Base-by-base conservation (phyloP, 2,888 invertebrate genomes). In the Arge pagana region DNA sequence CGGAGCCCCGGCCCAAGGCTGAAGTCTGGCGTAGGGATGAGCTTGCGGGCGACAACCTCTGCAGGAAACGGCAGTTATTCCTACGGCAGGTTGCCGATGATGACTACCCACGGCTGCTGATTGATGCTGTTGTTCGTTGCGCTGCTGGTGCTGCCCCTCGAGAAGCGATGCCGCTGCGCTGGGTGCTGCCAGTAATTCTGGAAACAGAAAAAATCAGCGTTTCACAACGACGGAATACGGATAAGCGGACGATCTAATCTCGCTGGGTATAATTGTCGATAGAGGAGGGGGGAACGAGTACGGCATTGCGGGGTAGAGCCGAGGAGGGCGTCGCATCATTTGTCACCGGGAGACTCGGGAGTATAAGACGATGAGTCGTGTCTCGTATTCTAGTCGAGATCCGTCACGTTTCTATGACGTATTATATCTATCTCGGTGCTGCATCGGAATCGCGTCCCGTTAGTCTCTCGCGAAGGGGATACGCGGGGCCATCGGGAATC, bases 1-100 rank as follows among this genome's bases (percentile, higher is more conserved):
- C 15, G 19, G 41, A 3, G 35, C 42, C 10, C 42, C 31, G 6
- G 50, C 50, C 50, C 50, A 50, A 18, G 50, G 50, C 31, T 50
- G 50, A 6, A 50, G 26, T 3, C 42, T 28, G 7, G 50, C 50
- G 50, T 50, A 50, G 11, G 50, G 50, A 19, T 50, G 42, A 8
- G 49, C 39, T 39, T 49, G 49, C 2, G 50, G 42, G 19, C 50
- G 50, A 41, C 50, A 50, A 19, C 41, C 50, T n/a, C 50, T 21
- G 42, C 50, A 50, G 15, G 50, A 50, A 13, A 50, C 42, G 4
- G 50, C 50, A 19, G 42, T 42, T 41, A 50, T 42, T 21, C 50
- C 50, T 4, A 50, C 50, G 10, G 50, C 50, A 7, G 42, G 50
- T 28, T 50, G 50, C n/a, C 50, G 41, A 18, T 50, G 23, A 21